These are phyloP conservation scores for Tautogolabrus adspersus DNA, from an alignment of 2,113 vertebrate genomes.

Conservation along the genomic window DNA sequence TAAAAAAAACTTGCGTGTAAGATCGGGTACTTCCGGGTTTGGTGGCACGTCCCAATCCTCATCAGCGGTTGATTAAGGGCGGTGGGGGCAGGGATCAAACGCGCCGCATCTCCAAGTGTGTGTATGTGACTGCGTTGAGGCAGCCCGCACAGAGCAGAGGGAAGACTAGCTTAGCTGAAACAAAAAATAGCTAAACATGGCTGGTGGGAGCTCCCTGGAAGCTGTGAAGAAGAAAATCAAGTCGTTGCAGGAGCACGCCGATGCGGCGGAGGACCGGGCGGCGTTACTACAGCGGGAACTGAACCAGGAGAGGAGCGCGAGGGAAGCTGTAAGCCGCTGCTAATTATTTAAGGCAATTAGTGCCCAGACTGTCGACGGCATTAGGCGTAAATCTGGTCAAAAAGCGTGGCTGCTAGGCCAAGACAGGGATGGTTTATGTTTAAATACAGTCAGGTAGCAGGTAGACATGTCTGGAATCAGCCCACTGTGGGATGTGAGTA, in stretches of 20 bases:
- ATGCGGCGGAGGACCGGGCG: slow-evolving; percentile 88
- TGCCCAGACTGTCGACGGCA: slow-evolving; percentile 47
- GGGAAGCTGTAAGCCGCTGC: slow-evolving; percentile 88
- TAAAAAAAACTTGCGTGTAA: background rate
- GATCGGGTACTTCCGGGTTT: slow-evolving; percentile 77
- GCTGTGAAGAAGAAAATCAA: slow-evolving; percentile 94
- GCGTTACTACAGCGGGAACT: slow-evolving; percentile 89
- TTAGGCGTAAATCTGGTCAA: slow-evolving; percentile 74
- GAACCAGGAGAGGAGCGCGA: slow-evolving; percentile 87
- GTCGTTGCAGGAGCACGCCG: slow-evolving; percentile 92
- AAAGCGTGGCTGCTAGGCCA: slow-evolving; percentile 71
- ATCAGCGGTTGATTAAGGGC: slow-evolving; percentile 76
- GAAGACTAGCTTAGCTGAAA: slow-evolving; percentile 43
- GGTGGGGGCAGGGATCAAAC: slow-evolving; percentile 77
- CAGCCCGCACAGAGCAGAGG: slow-evolving; percentile 17
- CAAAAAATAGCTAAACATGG: slow-evolving; percentile 77
- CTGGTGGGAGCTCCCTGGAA: slow-evolving; percentile 90
- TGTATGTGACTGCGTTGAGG: slow-evolving; percentile 9
- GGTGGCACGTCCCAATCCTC: slow-evolving; percentile 74
- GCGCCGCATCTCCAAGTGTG: slow-evolving; percentile 62
- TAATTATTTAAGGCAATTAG: slow-evolving; percentile 79
- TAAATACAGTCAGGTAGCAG: slow-evolving; percentile 1
- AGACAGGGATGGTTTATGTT: slow-evolving; percentile 10
- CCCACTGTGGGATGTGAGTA: slow-evolving; percentile 7
- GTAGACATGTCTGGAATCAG: slow-evolving; percentile 14